Evolutionary conservation across 2,888 invertebrate genomes (phyloP), one percentile per base, ranked within the genome.

Genomic region (Xestoiulus laeticollis): DNA sequence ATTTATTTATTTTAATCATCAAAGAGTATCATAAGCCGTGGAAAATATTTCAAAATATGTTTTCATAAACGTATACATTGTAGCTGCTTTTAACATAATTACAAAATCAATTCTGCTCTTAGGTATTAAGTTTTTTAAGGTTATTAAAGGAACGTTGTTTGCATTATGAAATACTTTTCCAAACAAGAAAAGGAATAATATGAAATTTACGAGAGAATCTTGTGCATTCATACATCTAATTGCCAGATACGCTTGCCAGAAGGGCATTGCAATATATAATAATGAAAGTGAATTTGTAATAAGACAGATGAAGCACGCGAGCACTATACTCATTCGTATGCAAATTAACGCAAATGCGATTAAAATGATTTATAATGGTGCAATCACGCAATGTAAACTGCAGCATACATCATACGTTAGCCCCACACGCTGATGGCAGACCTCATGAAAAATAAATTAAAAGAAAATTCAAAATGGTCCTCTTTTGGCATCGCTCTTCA

Each of bases 241-340:
- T 68, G 68, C n/a, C 68, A 68, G 68, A 68, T 68, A 26, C 68
- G 68, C 68, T 68, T 68, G 68, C 68, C 68, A 68, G 68, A 68
- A 68, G 68, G 68, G 68, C 68, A 68, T 68, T 68, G 68, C 14
- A 68, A 68, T 68, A 26, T 26, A 68, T 68, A 22, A 68, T n/a
- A 26, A 26, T 10, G 68, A 48, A 48, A 14, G 48, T 48, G 48
- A 48, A 48, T 48, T 48, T 48, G 48, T 48, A 48, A 48, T 48
- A 48, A 48, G 48, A 68, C 22, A 26, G 68, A 68, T 26, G 8
- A n/a, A 68, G 68, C 68, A 68, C 59, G 59, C 19, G 59, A 22
- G 59, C 5, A 59, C 59, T 22, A 22, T 22, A 22, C 26, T 22
- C 68, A 68, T 68, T 68, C 26, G 68, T 26, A 68, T 68, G 68